Evolutionary conservation across 2,888 invertebrate genomes (phyloP).

Genomic region (Geophilus truncorum): DNA sequence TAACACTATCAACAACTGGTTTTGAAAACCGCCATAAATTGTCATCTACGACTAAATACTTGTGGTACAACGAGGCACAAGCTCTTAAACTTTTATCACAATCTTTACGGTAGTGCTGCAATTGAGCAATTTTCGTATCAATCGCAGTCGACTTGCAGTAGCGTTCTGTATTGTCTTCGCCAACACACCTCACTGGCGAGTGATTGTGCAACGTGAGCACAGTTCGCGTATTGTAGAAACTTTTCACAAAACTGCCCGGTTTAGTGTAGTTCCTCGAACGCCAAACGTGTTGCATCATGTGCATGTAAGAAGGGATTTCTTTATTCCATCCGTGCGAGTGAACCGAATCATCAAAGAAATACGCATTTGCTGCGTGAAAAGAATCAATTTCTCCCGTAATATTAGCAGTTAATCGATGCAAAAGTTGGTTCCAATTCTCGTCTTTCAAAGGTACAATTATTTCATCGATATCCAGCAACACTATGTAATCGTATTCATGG

Average conservation of each 20-base stretch:
- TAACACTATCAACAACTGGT: neutral
- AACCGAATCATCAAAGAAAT: conserved; percentile 81
- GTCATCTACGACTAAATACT: neutral
- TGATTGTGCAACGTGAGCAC: conserved; percentile 42
- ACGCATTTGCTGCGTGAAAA: conserved; percentile 85
- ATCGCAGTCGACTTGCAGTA: conserved; percentile 42
- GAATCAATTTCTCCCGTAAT: conserved; percentile 54
- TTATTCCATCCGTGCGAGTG: conserved; percentile 58
- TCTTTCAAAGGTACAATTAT: conserved; percentile 82
- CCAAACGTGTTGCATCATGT: conserved; percentile 63
- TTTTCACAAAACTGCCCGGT: conserved; percentile 42
- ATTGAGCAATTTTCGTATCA: conserved; percentile 43
- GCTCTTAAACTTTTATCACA: conserved; percentile 40
- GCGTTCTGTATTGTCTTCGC: neutral
- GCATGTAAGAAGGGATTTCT: conserved; percentile 78
- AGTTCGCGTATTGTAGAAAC: conserved; percentile 42
- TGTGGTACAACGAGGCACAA: conserved; percentile 25
- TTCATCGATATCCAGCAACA: conserved; percentile 89
- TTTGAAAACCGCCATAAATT: neutral
- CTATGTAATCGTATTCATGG: conserved; percentile 82
- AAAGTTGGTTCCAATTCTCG: conserved; percentile 67
- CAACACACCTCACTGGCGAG: conserved; percentile 42
- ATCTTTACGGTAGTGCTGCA: conserved; percentile 47
- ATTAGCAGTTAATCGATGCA: conserved; percentile 53
- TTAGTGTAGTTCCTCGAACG: conserved; percentile 43